phyloP scores from a whole-genome alignment of 2,888 invertebrate species.

The Ophonus ardosiacus region DNA sequence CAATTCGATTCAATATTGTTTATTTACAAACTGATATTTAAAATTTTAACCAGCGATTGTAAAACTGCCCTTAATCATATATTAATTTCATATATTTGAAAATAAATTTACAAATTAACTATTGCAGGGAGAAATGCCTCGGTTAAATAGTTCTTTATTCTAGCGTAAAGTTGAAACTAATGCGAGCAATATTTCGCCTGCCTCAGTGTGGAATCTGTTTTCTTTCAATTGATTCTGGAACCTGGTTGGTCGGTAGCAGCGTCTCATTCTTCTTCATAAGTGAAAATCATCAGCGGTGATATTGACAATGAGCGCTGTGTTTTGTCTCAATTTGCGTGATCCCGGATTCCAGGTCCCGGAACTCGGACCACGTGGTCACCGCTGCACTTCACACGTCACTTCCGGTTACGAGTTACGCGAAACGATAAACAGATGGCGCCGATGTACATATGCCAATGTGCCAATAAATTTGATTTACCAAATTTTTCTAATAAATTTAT shows the following conservation, averaged over 20 bases:
- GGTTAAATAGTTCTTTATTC: neutral
- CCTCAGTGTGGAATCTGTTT: constrained; percentile 26
- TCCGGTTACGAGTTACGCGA: constrained; percentile 20
- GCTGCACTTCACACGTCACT: constrained; percentile 46
- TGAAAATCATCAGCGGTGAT: constrained; percentile 50
- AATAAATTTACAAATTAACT: no score
- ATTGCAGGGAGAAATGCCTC: neutral
- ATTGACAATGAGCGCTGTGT: constrained; percentile 49
- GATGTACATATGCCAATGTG: neutral
- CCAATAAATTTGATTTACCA: no score
- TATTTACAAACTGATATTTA: no score
- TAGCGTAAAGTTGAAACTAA: constrained; percentile 17
- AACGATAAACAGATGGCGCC: constrained; percentile 45
- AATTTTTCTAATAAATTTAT: no score
- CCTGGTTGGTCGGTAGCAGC: neutral
- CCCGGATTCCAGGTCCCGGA: neutral
- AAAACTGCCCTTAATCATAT: no score
- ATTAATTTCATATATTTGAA: no score
- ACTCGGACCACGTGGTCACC: constrained; percentile 24
- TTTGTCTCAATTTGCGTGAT: constrained; percentile 56
- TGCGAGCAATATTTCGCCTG: neutral
- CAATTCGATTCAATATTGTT: no score
- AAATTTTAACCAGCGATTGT: no score
- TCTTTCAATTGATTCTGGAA: constrained; percentile 50
- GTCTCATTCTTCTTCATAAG: constrained; percentile 50